Evolutionary conservation across 2,797 vertebrate genomes (phyloP).

Genomic region (Myotis findleyi): DNA sequence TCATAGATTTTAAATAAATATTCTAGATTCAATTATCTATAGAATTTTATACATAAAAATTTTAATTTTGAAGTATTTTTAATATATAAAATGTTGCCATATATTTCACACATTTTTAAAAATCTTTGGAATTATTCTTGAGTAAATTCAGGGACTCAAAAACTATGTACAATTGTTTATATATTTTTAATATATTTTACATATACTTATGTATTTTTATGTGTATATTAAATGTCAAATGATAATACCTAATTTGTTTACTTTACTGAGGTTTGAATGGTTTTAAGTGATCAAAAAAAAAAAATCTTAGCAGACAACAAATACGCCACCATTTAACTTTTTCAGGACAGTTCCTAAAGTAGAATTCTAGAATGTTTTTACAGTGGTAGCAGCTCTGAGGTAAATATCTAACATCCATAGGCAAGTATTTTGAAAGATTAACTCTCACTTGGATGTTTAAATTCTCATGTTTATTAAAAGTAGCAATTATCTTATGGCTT

Average conservation of each 20-base stretch:
- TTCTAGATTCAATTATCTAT: neutral
- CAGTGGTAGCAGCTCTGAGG: neutral
- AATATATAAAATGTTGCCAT: neutral
- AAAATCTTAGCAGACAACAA: neutral
- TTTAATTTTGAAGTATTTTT: neutral
- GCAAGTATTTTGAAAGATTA: neutral
- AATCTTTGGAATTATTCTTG: neutral
- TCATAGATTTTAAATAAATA: neutral
- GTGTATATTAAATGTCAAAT: neutral
- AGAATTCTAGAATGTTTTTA: conserved; percentile 31
- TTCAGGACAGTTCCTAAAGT: neutral
- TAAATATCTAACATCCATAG: neutral
- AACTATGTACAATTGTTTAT: neutral
- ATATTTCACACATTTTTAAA: neutral
- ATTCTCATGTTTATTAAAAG: conserved; percentile 15
- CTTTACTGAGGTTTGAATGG: conserved; percentile 25
- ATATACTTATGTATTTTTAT: neutral
- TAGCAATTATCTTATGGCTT: neutral
- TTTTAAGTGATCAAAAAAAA: neutral
- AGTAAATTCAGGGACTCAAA: neutral
- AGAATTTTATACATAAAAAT: neutral
- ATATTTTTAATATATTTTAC: neutral
- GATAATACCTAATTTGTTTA: neutral
- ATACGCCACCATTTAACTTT: neutral
- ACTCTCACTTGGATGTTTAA: neutral